These are phyloP conservation scores for Strix occidentalis DNA, from an alignment of 2,797 vertebrate genomes.

Conservation along the genomic window DNA sequence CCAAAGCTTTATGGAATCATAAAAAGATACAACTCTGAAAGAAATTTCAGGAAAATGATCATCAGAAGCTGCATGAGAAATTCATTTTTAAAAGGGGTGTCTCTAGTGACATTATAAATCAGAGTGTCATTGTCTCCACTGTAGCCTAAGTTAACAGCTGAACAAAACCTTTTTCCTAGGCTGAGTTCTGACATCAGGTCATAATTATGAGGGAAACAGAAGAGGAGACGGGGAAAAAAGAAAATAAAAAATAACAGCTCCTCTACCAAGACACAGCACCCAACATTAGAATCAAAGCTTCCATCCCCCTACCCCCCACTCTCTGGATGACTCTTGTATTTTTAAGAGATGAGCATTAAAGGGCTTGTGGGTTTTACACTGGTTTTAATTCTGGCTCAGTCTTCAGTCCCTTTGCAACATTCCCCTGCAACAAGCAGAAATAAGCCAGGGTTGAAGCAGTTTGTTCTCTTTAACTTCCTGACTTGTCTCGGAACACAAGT, in stretches of 20 bases:
- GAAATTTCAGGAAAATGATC: background rate
- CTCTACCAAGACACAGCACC: background rate
- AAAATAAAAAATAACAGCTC: background rate
- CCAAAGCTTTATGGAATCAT: background rate
- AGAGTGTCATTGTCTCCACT: background rate
- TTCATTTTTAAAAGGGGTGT: background rate
- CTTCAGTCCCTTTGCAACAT: background rate
- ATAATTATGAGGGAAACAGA: background rate
- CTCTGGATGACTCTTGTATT: background rate
- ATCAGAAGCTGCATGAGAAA: background rate
- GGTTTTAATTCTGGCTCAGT: background rate
- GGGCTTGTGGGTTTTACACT: background rate
- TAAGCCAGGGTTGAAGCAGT: background rate
- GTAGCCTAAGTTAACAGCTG: background rate
- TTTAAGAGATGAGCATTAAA: background rate
- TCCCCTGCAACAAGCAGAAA: background rate
- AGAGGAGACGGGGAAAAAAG: background rate
- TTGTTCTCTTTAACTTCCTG: background rate
- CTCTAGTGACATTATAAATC: background rate
- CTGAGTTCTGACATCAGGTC: background rate
- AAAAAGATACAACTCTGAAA: background rate
- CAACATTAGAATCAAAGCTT: background rate
- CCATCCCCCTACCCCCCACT: fast-evolving
- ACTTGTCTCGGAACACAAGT: background rate
- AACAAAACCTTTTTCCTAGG: background rate